Base-by-base conservation (phyloP, 1,140 invertebrate genomes). In the Pseudomyrmex pallidus region DNA sequence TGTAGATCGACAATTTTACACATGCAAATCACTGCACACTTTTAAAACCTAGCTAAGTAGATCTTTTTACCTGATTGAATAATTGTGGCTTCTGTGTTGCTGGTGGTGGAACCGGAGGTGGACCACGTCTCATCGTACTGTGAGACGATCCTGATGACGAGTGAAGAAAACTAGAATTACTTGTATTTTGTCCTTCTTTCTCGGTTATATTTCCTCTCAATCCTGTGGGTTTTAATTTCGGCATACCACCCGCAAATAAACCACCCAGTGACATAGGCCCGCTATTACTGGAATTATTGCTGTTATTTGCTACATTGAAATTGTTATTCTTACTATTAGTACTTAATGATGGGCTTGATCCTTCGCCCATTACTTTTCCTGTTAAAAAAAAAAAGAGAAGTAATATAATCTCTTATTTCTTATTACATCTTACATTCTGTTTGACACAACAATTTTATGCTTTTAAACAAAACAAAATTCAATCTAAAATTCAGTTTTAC, bases 231-330 rank as follows among this genome's bases (percentile, higher is more conserved):
- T 97, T 97, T 66, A 98, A 94, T 93, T 97, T 98, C 73, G 97
- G 97, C 96, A 98, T 98, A 63, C 97, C 97, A 70, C 97, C 97
- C 85, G 97, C 96, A 94, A 98, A 98, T 48, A 98, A 94, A 56
- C 97, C 97, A 76, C 96, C 97, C 59, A 98, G 94, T 62, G 95
- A 95, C 77, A 95, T 95, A 48, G 95, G 94, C 12, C 88, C 87
- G 59, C 87, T 82, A 80, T 87, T 89, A 66, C n/a, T 86, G 9
- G 68, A n/a, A 91, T 94, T 94, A 76, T 90, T 93, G 84, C 91
- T 91, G 83, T 85, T 93, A 88, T 85, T 94, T 76, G 91, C 94
- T 92, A 93, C 95, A 72, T 80, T 92, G 59, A 87, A 91, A 82
- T 70, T 90, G 76, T 90, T 90, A 73, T 89, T 90, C 82, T 85